Evolutionary conservation across 2,888 invertebrate species (phyloP).

Genomic region (Cephus nigrinus): DNA sequence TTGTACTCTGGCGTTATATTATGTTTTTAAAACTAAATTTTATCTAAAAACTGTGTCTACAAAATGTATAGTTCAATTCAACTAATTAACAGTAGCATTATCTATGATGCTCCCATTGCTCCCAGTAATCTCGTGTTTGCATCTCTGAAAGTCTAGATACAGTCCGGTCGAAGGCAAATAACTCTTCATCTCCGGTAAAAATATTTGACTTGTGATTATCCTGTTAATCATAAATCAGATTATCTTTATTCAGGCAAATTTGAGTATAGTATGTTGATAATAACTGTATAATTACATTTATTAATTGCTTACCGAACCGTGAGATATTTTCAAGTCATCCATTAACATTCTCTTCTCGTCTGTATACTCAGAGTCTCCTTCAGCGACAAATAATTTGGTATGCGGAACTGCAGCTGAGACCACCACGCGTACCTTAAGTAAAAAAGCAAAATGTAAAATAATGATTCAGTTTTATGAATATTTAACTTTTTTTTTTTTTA

Average conservation of each 20-base stretch:
- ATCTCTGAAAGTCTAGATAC: slow-evolving; percentile 94
- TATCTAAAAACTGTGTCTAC: neutral
- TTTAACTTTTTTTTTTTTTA: neutral
- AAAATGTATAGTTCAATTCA: neutral
- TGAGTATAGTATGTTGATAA: neutral
- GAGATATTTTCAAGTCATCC: slow-evolving; percentile 92
- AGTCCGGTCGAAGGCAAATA: slow-evolving; percentile 96
- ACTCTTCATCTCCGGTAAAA: slow-evolving; percentile 97
- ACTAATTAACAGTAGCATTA: slow-evolving; percentile 32
- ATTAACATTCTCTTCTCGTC: slow-evolving; percentile 90
- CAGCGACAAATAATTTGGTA: slow-evolving; percentile 77
- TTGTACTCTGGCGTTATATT: neutral
- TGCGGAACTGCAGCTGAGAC: slow-evolving; percentile 85
- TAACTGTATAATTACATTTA: neutral
- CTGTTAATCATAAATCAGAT: slow-evolving; percentile 62
- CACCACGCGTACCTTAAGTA: slow-evolving; percentile 77
- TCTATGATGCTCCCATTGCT: slow-evolving; percentile 74
- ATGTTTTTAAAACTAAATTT: neutral
- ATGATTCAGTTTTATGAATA: slow-evolving; percentile 7
- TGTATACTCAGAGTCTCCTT: slow-evolving; percentile 69
- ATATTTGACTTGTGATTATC: slow-evolving; percentile 85
- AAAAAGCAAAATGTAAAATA: slow-evolving; percentile 9
- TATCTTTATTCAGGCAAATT: neutral
- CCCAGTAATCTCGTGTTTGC: slow-evolving; percentile 96
- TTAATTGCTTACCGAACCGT: slow-evolving; percentile 73